phyloP scores from a whole-genome alignment of 2,113 vertebrate species.

The Planiliza haematocheilus region DNA sequence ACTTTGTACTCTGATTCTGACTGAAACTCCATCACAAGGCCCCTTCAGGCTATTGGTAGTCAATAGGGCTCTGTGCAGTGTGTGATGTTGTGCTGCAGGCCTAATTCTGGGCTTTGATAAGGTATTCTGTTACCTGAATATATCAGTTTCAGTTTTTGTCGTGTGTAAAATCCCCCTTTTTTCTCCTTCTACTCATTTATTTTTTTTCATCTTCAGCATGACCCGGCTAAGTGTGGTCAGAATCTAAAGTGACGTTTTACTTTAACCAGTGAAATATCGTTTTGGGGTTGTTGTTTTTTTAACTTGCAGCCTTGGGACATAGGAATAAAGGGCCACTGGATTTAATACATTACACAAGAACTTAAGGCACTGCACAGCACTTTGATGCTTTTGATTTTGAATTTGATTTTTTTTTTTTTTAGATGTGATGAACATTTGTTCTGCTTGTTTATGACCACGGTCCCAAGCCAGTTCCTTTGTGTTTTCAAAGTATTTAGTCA shows the following conservation, averaged over 20 bases:
- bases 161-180: constrained; percentile 25
- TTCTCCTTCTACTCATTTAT: constrained; percentile 11
- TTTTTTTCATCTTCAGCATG: constrained; percentile 29
- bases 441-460: neutral
- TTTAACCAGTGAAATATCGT: constrained; percentile 9
- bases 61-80: constrained; percentile 45
- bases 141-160: constrained; percentile 62
- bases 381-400: no score
- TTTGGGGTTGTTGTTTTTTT: constrained; percentile 7
- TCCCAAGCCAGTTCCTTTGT: neutral
- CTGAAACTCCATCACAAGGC: constrained; percentile 63
- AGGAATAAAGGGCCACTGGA: constrained; percentile 19
- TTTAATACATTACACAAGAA: neutral
- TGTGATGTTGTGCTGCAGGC: constrained; percentile 66
- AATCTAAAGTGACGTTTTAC: neutral
- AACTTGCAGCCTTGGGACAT: constrained; percentile 30
- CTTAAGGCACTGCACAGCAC: neutral
- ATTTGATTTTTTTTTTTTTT: constrained; percentile 25
- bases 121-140: constrained; percentile 59
- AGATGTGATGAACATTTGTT: constrained; percentile 8
- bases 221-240: constrained; percentile 1
- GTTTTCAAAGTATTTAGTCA: neutral
- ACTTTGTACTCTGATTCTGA: constrained; percentile 61
- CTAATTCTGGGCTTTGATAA: constrained; percentile 68
- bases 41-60: constrained; percentile 58